phyloP scores from a whole-genome alignment of 2,797 vertebrate genomes.

The Steatocranus sp. region DNA sequence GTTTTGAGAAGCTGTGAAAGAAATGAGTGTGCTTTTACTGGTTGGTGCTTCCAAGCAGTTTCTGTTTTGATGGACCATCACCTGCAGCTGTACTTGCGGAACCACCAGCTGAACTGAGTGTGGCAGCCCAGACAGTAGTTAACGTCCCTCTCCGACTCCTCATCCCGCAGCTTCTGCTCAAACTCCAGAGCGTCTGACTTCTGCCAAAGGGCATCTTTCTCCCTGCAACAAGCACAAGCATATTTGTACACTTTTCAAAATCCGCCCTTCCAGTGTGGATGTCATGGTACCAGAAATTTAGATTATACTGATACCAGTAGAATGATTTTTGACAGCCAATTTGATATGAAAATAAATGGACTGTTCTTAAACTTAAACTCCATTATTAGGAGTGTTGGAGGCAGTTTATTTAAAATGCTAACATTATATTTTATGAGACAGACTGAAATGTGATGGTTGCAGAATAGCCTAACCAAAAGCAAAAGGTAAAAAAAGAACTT shows the following conservation, averaged over 20 bases:
- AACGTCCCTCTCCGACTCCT: slow-evolving; percentile 83
- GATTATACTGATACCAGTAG: background rate
- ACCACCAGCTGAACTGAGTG: slow-evolving; percentile 90
- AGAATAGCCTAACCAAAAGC: background rate
- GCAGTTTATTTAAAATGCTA: background rate
- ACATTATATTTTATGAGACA: background rate
- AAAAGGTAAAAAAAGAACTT: background rate
- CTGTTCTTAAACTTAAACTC: background rate
- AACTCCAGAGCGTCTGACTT: slow-evolving; percentile 93
- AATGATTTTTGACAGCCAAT: background rate
- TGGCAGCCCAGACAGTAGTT: slow-evolving; percentile 85
- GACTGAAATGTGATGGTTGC: background rate
- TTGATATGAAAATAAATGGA: fast-evolving
- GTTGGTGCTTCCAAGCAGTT: background rate
- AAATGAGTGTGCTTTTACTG: background rate
- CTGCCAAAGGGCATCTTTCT: slow-evolving; percentile 91
- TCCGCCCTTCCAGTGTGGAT: background rate
- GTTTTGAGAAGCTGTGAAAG: background rate
- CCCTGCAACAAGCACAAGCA: background rate
- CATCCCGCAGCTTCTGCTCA: slow-evolving; percentile 88
- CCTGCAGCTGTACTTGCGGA: slow-evolving; percentile 92
- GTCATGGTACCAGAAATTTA: background rate
- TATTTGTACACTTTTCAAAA: background rate
- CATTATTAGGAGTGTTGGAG: background rate
- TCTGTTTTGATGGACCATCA: slow-evolving; percentile 21